phyloP scores from a whole-genome alignment of 2,888 invertebrate genomes.

The Latheticus oryzae region DNA sequence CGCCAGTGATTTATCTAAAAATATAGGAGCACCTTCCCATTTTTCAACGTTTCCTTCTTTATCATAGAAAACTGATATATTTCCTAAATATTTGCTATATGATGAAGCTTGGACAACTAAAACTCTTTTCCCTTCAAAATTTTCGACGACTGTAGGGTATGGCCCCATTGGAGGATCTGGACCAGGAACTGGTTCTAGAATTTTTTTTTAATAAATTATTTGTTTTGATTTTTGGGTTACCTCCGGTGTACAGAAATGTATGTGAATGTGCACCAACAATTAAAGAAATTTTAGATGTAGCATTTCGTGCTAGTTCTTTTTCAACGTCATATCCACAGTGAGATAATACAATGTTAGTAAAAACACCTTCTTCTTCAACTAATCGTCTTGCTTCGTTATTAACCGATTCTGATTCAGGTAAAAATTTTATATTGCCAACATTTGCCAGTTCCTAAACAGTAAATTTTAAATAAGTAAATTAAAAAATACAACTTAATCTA shows the following conservation, averaged over 20 bases:
- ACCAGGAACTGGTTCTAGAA: constrained; percentile 56
- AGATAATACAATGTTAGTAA: constrained; percentile 85
- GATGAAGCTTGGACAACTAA: constrained; percentile 80
- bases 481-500: constrained; percentile 28
- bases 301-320: constrained; percentile 73
- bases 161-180: constrained; percentile 70
- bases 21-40: constrained; percentile 79
- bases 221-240: constrained; percentile 34
- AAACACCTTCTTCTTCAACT: constrained; percentile 71
- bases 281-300: constrained; percentile 78
- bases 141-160: constrained; percentile 78
- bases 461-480: constrained; percentile 2
- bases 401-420: constrained; percentile 76
- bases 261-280: constrained; percentile 89
- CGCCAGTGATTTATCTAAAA: constrained; percentile 71
- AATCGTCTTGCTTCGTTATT: constrained; percentile 76
- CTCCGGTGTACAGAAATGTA: constrained; percentile 77
- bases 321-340: constrained; percentile 83
- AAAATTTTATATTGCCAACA: constrained; percentile 75
- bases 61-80: constrained; percentile 78
- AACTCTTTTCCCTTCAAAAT: constrained; percentile 69
- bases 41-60: constrained; percentile 71
- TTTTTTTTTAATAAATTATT: constrained; percentile 2
- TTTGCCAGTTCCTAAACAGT: constrained; percentile 72
- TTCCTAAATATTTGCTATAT: constrained; percentile 81